Percentiles rank a stretch among this genome's conserved stretches.
These are phyloP conservation scores for Pipistrellus pipistrellus DNA, from an alignment of 2,797 vertebrate genomes.

Conservation along the genomic window DNA sequence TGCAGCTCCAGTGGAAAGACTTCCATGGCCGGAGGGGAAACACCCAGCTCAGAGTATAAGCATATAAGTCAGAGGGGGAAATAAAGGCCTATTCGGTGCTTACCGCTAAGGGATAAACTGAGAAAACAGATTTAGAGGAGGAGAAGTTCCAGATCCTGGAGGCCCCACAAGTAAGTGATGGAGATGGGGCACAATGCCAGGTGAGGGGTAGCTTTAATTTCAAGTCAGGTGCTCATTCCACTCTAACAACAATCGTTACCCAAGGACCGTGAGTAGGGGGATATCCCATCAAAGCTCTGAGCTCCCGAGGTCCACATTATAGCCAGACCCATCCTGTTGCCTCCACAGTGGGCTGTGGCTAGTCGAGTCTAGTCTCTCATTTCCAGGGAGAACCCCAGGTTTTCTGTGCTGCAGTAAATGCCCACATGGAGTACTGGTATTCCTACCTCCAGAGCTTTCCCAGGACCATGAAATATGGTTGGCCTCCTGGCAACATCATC, in stretches of 20 bases:
- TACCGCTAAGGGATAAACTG: not conserved
- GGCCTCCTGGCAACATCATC: not conserved
- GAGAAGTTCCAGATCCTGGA: not conserved
- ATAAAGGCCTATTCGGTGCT: not conserved
- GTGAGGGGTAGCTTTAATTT: not conserved
- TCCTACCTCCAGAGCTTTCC: not conserved
- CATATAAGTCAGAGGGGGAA: not conserved
- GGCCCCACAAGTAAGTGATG: not conserved
- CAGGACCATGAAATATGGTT: not conserved
- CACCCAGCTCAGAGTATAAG: not conserved
- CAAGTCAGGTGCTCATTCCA: not conserved
- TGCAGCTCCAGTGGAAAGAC: not conserved
- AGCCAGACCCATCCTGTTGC: not conserved
- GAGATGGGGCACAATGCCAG: not conserved
- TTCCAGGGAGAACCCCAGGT: not conserved
- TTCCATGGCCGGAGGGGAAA: not conserved
- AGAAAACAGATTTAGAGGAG: not conserved
- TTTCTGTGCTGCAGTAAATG: not conserved
- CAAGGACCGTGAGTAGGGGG: not conserved
- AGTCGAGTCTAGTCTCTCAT: not conserved
- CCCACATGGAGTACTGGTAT: no score
- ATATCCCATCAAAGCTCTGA: not conserved
- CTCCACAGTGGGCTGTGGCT: fast-evolving
- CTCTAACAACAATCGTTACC: not conserved
- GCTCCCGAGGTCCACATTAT: not conserved